phyloP scores from a whole-genome alignment of 53 echinoderm and acorn worm genomes.

The Astropecten irregularis region DNA sequence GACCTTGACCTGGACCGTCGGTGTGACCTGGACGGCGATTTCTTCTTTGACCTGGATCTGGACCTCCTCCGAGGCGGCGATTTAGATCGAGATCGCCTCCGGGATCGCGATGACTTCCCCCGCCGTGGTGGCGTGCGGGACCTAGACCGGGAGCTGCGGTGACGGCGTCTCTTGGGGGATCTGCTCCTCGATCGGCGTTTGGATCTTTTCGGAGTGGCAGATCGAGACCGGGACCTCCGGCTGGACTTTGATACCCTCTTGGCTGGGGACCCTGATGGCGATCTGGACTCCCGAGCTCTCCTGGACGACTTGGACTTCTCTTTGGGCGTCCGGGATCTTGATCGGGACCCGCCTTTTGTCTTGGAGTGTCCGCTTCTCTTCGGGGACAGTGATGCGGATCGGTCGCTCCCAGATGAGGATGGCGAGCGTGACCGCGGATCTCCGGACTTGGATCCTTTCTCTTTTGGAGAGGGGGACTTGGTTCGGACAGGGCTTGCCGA shows the following conservation, averaged over 20 bases:
- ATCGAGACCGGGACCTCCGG: conserved; percentile 28
- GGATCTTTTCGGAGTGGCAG: conserved; percentile 18
- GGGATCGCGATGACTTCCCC: conserved; percentile 29
- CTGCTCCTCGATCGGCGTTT: conserved; percentile 37
- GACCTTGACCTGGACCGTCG: conserved; percentile 66
- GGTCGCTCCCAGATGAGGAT: conserved; percentile 23
- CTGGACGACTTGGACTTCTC: conserved; percentile 3
- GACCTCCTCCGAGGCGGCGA: conserved; percentile 48
- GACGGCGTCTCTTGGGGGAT: conserved; percentile 42
- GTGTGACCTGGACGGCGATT: conserved; percentile 57
- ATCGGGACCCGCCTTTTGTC: conserved; percentile 27
- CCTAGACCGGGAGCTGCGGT: conserved; percentile 30
- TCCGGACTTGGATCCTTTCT: conserved; percentile 1
- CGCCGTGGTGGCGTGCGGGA: conserved; percentile 51
- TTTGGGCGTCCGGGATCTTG: not conserved
- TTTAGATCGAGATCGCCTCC: conserved; percentile 54
- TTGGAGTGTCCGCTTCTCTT: not conserved
- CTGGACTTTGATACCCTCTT: conserved; percentile 23
- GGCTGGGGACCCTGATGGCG: conserved; percentile 24
- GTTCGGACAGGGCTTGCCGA: conserved; percentile 4
- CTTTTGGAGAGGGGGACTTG: not conserved
- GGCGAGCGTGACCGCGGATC: conserved; percentile 6
- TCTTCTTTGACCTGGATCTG: conserved; percentile 63
- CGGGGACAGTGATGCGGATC: not conserved
- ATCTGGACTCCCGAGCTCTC: conserved; percentile 17